Conservation (phyloP, 2,888 invertebrate genomes). For the Agrilus biguttatus region DNA sequence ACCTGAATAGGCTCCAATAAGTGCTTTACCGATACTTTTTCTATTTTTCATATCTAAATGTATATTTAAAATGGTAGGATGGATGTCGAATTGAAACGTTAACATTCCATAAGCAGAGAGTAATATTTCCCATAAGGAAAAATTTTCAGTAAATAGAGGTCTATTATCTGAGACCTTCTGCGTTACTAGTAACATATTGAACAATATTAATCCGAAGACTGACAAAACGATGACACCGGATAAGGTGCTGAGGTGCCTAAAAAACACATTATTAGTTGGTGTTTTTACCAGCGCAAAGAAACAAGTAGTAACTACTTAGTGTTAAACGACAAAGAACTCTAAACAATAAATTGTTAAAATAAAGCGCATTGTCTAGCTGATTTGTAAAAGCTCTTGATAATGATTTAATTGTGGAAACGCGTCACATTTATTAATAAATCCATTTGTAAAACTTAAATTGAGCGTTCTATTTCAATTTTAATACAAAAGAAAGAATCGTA, state of each 20-base stretch:
- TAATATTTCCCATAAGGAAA: conserved; percentile 32
- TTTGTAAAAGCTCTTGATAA: too few relatives aligned
- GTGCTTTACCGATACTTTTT: conserved; percentile 54
- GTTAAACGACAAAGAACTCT: too few relatives aligned
- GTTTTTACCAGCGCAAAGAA: too few relatives aligned
- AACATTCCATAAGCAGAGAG: conserved; percentile 51
- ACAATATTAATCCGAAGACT: conserved; percentile 52
- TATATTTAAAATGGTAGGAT: conserved; percentile 73
- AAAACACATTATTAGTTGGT: conserved; percentile 11
- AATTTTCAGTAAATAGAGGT: conserved; percentile 16
- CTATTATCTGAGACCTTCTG: conserved; percentile 25
- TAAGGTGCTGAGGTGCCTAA: conserved; percentile 45
- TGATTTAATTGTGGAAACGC: too few relatives aligned
- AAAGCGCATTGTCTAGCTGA: too few relatives aligned
- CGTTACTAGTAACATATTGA: conserved; percentile 39
- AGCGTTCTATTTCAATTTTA: too few relatives aligned
- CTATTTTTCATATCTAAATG: conserved; percentile 85
- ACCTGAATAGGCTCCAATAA: conserved; percentile 56
- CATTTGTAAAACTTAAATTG: too few relatives aligned
- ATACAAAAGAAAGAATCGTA: too few relatives aligned
- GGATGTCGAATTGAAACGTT: conserved; percentile 66
- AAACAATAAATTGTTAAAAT: too few relatives aligned
- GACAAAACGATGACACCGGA: conserved; percentile 49
- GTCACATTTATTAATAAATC: too few relatives aligned
- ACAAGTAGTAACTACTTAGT: too few relatives aligned